phyloP scores from a whole-genome alignment of 2,113 vertebrate genomes.

The Tamias sibiricus region DNA sequence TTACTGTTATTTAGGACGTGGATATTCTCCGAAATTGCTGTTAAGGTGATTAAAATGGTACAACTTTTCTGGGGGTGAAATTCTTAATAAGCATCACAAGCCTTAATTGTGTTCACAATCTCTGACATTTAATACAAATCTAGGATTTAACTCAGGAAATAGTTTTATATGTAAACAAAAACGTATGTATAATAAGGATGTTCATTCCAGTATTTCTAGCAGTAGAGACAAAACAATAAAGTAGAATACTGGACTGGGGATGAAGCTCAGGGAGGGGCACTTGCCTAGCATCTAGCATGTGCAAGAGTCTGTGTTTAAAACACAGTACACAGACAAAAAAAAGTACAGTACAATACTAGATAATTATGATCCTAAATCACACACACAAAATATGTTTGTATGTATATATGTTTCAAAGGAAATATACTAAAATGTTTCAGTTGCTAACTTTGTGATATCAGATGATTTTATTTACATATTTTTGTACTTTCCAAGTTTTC shows the following conservation, averaged over 20 bases:
- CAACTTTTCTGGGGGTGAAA: slow-evolving; percentile 17
- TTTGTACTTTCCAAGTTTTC: slow-evolving; percentile 33
- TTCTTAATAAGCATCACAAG: neutral
- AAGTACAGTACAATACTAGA: neutral
- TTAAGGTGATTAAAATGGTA: slow-evolving; percentile 19
- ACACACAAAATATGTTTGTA: neutral
- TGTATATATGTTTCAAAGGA: neutral
- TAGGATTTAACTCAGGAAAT: slow-evolving; percentile 28
- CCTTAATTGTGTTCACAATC: slow-evolving; percentile 15
- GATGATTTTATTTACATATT: slow-evolving; percentile 36
- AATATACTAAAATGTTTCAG: slow-evolving; percentile 1
- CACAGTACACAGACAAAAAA: neutral
- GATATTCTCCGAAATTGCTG: neutral
- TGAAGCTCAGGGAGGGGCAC: neutral
- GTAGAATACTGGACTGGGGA: neutral
- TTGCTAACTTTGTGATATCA: neutral
- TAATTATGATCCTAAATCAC: neutral
- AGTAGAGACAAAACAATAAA: slow-evolving; percentile 17
- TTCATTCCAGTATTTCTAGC: slow-evolving; percentile 12
- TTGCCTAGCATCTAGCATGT: neutral
- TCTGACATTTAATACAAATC: neutral
- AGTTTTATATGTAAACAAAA: slow-evolving; percentile 15
- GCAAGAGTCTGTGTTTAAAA: neutral
- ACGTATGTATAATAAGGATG: neutral
- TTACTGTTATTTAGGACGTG: slow-evolving; percentile 23